A percentile compares a stretch with the other conserved stretches of the same genome.
phyloP scores from a whole-genome alignment of 2,797 vertebrate species.

The Carapus acus region DNA sequence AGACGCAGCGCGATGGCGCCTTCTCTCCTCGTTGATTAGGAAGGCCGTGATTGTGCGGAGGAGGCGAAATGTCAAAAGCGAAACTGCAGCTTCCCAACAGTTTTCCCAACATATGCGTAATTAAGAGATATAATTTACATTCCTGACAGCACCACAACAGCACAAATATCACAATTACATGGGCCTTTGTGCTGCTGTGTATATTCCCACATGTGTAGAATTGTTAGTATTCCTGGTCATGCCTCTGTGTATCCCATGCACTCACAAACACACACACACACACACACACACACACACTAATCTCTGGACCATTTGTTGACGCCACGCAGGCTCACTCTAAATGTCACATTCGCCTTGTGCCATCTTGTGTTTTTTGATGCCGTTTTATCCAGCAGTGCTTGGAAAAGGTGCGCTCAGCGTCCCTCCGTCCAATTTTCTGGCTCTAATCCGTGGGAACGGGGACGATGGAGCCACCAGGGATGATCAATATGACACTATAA shows the following conservation, averaged over 20 bases:
- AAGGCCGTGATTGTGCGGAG: no score
- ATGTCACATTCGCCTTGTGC: slow-evolving; percentile 32
- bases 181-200: slow-evolving; percentile 8
- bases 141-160: slow-evolving; percentile 7
- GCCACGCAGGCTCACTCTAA: slow-evolving; percentile 25
- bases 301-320: slow-evolving; percentile 23
- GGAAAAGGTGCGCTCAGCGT: slow-evolving; percentile 11
- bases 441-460: slow-evolving; percentile 32
- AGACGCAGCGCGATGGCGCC: slow-evolving; percentile 23
- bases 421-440: slow-evolving; percentile 3
- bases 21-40: neutral
- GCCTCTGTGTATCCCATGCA: slow-evolving; percentile 6
- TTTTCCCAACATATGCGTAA: slow-evolving; percentile 28
- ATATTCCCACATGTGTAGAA: neutral
- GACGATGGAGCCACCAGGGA: slow-evolving; percentile 5
- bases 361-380: slow-evolving; percentile 19
- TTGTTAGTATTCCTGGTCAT: neutral
- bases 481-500: slow-evolving; percentile 34
- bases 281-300: slow-evolving; percentile 7
- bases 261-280: no score
- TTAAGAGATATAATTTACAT: slow-evolving; percentile 35
- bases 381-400: slow-evolving; percentile 10
- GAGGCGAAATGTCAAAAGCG: no score
- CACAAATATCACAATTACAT: no score
- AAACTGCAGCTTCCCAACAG: slow-evolving; percentile 32